phyloP scores from a whole-genome alignment of 2,888 invertebrate genomes.

The Sarcophaga carnaria region DNA sequence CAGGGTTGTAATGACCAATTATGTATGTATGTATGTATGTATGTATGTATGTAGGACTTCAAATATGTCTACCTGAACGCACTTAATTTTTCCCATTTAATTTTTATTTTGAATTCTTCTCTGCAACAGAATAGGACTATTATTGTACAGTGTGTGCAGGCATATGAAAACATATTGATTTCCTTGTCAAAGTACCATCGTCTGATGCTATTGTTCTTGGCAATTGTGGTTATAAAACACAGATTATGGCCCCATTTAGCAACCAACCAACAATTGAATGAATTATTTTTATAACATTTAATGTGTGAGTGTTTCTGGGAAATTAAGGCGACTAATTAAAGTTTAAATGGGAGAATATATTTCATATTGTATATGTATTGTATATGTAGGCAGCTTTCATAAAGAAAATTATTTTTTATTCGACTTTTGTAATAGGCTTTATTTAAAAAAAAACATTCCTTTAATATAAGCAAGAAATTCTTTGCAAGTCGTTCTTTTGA shows the following conservation, averaged over 20 bases:
- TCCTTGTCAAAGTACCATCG: not conserved
- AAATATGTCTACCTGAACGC: too few species aligned
- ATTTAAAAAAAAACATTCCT: too few species aligned
- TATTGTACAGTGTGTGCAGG: not conserved
- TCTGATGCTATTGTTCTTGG: slow-evolving; percentile 9
- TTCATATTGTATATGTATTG: not conserved
- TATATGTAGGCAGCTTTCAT: too few species aligned
- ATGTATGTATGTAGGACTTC: too few species aligned
- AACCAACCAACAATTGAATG: slow-evolving; percentile 30
- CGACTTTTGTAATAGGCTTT: too few species aligned
- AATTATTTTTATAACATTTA: slow-evolving; percentile 35
- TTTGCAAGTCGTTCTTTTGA: not conserved
- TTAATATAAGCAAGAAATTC: too few species aligned
- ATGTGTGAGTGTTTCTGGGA: not conserved
- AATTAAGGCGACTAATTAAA: slow-evolving; percentile 13
- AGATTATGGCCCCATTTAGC: slow-evolving; percentile 35
- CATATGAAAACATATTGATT: not conserved
- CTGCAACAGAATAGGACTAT: not conserved
- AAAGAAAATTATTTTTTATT: too few species aligned
- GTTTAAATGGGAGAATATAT: not conserved
- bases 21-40: too few species aligned
- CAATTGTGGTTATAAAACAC: slow-evolving; percentile 40
- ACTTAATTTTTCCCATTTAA: too few species aligned
- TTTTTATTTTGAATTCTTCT: not conserved
- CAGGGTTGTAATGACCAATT: too few species aligned